Conservation (phyloP, 1,140 invertebrate genomes). For the Psilanteris sp. region DNA sequence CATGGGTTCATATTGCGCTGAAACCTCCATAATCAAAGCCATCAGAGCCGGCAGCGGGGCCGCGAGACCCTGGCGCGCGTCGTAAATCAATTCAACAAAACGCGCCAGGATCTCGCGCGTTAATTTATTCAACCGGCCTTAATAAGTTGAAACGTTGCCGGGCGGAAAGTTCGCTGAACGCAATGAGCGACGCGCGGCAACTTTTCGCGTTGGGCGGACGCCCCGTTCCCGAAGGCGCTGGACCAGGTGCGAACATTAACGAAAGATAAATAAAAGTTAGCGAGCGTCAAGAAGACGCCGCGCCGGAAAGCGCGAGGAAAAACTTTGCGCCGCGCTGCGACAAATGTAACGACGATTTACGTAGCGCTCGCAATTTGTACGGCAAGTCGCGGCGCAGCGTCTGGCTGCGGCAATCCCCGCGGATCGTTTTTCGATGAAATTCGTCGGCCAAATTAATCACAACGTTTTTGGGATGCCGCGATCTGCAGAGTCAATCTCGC, state of each 20-base stretch:
- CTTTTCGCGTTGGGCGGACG: not conserved
- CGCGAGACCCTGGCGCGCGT: not conserved
- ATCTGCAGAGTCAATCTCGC: no score
- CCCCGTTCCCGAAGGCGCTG: not conserved
- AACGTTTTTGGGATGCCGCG: no score
- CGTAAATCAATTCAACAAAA: conserved; percentile 45
- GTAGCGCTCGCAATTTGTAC: conserved; percentile 22
- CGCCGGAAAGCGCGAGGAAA: conserved; percentile 6
- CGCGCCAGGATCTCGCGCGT: conserved; percentile 7
- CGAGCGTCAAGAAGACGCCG: conserved; percentile 14
- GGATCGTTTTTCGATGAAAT: conserved; percentile 21
- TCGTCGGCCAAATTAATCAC: no score
- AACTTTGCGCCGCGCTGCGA: conserved; percentile 1
- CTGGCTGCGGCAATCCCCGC: conserved; percentile 1
- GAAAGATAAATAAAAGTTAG: conserved; percentile 38
- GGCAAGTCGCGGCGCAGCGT: conserved; percentile 13
- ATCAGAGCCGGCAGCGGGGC: conserved; percentile 8
- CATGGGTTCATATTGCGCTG: conserved; percentile 1
- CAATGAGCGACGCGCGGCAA: not conserved
- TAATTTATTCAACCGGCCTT: conserved; percentile 10
- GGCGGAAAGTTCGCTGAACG: no score
- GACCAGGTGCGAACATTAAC: not conserved
- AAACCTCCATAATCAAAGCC: conserved; percentile 11
- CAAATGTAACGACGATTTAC: conserved; percentile 39
- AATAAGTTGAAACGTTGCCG: conserved; percentile 17